Evolutionary conservation across 2,888 invertebrate species (phyloP).

Genomic region (Apamea epomidion): DNA sequence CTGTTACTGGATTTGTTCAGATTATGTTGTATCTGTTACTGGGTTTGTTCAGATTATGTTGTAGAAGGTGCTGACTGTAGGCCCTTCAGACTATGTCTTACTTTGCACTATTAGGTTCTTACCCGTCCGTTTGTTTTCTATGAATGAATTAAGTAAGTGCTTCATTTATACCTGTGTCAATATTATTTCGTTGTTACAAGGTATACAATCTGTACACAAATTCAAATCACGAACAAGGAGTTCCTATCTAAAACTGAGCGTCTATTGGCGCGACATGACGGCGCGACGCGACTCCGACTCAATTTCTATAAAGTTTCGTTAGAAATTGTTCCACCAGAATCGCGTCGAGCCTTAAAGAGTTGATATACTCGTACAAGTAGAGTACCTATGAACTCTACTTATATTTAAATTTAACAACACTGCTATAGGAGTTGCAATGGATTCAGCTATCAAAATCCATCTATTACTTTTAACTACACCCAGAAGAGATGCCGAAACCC

Average conservation of each 20-base stretch:
- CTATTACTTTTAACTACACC: not conserved
- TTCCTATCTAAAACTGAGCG: not conserved
- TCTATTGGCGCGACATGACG: too few relatives aligned
- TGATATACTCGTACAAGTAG: not conserved
- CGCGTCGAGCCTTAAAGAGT: not conserved
- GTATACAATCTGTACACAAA: not conserved
- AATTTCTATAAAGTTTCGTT: not conserved
- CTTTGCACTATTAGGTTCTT: not conserved
- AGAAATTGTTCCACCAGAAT: not conserved
- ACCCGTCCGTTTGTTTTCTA: not conserved
- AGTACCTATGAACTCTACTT: not conserved
- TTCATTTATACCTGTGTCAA: not conserved
- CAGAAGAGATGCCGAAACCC: not conserved
- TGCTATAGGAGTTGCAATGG: not conserved
- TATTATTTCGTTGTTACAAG: not conserved
- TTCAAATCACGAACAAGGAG: not conserved
- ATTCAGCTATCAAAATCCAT: not conserved
- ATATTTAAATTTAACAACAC: not conserved
- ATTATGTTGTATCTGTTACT: not conserved
- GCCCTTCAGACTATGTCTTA: not conserved
- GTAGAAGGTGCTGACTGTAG: not conserved
- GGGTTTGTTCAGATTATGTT: not conserved
- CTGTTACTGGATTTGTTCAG: not conserved
- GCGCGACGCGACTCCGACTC: not conserved
- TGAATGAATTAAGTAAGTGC: not conserved